These are phyloP conservation scores for Ctenoplectra terminalis DNA, from an alignment of 1,140 invertebrate species.

Conservation along the genomic window DNA sequence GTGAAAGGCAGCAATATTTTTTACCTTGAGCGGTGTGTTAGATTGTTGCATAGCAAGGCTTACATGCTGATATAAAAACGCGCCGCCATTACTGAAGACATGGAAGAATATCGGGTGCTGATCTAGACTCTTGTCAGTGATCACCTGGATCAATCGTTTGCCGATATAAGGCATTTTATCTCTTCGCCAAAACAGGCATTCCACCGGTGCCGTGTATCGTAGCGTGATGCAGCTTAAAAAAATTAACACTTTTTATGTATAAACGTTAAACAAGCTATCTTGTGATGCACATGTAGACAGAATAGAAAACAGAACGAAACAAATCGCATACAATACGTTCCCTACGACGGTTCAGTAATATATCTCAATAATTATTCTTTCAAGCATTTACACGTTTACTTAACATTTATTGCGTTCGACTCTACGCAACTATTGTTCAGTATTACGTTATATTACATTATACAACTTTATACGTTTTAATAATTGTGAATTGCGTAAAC, in stretches of 20 bases:
- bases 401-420: too few relatives aligned
- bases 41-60: slow-evolving; percentile 84
- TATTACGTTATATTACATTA: too few relatives aligned
- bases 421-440: too few relatives aligned
- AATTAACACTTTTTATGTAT: neutral
- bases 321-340: neutral
- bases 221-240: slow-evolving; percentile 87
- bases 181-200: slow-evolving; percentile 86
- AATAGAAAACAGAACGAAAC: neutral
- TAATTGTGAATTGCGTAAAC: too few relatives aligned
- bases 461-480: too few relatives aligned
- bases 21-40: slow-evolving; percentile 66
- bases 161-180: slow-evolving; percentile 86
- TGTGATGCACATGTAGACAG: neutral
- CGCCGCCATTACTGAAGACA: slow-evolving; percentile 91
- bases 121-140: slow-evolving; percentile 87
- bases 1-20: neutral
- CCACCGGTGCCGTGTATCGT: slow-evolving; percentile 88
- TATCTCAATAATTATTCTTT: too few relatives aligned
- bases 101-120: slow-evolving; percentile 90
- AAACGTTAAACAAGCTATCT: too few relatives aligned
- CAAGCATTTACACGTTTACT: too few relatives aligned
- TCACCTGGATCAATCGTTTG: slow-evolving; percentile 86
- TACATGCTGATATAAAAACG: slow-evolving; percentile 87
- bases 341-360: too few relatives aligned